phyloP scores from a whole-genome alignment of 1,140 invertebrate species.

The Neodiprion fabricii region DNA sequence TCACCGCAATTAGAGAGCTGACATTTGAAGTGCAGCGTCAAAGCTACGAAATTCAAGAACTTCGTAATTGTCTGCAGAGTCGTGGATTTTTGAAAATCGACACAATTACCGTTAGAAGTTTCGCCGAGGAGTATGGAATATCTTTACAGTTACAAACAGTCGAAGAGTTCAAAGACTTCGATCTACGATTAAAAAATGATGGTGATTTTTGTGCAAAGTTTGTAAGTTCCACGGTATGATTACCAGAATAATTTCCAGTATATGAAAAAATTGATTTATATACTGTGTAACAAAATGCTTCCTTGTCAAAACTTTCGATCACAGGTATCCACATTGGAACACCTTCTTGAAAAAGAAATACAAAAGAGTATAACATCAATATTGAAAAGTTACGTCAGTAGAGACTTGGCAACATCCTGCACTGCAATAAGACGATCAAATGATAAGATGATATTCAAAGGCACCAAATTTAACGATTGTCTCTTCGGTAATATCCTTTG shows the following conservation, averaged over 20 bases:
- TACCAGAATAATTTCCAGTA: background rate
- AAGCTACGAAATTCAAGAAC: conserved; percentile 4
- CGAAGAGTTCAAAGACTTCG: background rate
- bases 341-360: conserved; percentile 3
- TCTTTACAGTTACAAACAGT: background rate
- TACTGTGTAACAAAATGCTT: too few relatives aligned
- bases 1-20: background rate
- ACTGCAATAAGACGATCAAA: background rate
- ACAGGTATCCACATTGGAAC: background rate
- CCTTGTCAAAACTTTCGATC: background rate
- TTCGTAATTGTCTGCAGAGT: background rate
- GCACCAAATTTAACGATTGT: background rate
- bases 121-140: background rate
- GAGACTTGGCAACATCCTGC: conserved; percentile 3
- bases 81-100: background rate
- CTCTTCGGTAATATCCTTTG: background rate
- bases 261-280: background rate
- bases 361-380: conserved; percentile 1
- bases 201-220: background rate
- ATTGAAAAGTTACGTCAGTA: background rate
- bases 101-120: background rate
- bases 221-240: background rate
- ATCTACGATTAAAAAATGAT: background rate
- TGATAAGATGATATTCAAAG: background rate
- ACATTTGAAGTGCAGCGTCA: background rate